Percentiles rank a stretch among this genome's conserved stretches.
These are phyloP conservation scores for Picus viridis DNA, from an alignment of 2,797 vertebrate species.

Conservation along the genomic window DNA sequence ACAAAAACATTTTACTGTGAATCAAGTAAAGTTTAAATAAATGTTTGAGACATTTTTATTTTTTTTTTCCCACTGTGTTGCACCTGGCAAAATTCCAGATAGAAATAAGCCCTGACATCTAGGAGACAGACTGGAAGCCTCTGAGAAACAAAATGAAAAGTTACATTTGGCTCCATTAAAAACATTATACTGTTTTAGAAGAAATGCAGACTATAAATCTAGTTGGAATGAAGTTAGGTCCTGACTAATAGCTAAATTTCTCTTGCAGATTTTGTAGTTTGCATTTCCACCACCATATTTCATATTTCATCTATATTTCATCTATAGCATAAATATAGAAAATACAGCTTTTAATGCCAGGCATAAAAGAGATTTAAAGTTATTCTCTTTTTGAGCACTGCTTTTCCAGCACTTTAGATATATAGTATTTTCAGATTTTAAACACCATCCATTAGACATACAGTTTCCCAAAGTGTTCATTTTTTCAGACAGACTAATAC, in stretches of 20 bases:
- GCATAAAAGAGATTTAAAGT: constrained; percentile 50
- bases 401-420: constrained; percentile 19
- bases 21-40: constrained; percentile 19
- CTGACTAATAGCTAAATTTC: constrained; percentile 36
- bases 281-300: constrained; percentile 47
- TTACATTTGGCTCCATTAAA: background rate
- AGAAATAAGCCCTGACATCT: background rate
- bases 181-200: background rate
- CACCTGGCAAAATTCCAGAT: constrained; percentile 19
- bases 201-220: background rate
- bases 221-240: background rate
- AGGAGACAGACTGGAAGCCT: constrained; percentile 27
- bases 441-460: background rate
- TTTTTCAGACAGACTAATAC: background rate
- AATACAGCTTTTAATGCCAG: constrained; percentile 45
- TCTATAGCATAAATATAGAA: constrained; percentile 62
- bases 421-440: background rate
- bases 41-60: constrained; percentile 20
- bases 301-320: constrained; percentile 61
- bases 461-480: background rate
- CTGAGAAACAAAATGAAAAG: constrained; percentile 18
- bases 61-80: background rate
- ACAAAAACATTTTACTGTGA: background rate
- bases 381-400: constrained; percentile 8
- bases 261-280: constrained; percentile 32